A percentile compares a stretch with the other conserved stretches of the same genome.
Evolutionary conservation across 2,113 vertebrate species (phyloP).

Genomic region (Andinoacara biseriatus): DNA sequence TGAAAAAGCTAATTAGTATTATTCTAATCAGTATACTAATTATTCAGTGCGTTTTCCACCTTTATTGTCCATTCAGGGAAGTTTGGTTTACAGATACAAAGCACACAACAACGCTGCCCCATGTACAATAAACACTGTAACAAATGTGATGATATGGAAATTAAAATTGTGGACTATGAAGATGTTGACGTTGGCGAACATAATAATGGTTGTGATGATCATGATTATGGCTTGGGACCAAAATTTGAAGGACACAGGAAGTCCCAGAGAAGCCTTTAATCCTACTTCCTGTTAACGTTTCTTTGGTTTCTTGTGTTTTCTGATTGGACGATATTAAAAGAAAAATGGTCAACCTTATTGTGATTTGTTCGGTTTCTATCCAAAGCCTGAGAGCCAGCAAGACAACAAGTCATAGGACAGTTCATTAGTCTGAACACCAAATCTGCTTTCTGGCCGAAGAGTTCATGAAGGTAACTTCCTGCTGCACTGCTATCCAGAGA

Average conservation of each 20-base stretch:
- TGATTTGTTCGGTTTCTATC: slow-evolving; percentile 14
- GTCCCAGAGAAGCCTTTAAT: slow-evolving; percentile 10
- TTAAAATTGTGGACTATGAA: slow-evolving; percentile 19
- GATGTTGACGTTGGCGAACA: not conserved
- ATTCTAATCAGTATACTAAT: slow-evolving; percentile 47
- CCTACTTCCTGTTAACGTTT: slow-evolving; percentile 63
- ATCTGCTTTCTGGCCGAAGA: not conserved
- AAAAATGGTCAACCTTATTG: slow-evolving; percentile 45
- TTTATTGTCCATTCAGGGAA: slow-evolving; percentile 41
- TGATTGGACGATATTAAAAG: slow-evolving; percentile 65
- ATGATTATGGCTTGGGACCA: slow-evolving; percentile 28
- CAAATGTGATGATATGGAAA: slow-evolving; percentile 17
- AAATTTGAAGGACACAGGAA: slow-evolving; percentile 42
- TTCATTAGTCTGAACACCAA: not conserved
- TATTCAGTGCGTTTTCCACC: slow-evolving; percentile 31
- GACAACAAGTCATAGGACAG: not conserved
- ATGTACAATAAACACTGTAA: slow-evolving; percentile 43
- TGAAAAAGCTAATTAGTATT: slow-evolving; percentile 54
- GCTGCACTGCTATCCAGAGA: not conserved
- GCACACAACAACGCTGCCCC: slow-evolving; percentile 9
- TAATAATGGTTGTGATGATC: not conserved
- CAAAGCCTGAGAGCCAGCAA: not conserved
- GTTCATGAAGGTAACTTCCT: not conserved
- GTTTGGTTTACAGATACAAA: slow-evolving; percentile 40
- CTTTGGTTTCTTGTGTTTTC: slow-evolving; percentile 65